These are phyloP conservation scores for Zoanthus gigantus DNA, from an alignment of 92 coral and sea anemone species.

Conservation along the genomic window DNA sequence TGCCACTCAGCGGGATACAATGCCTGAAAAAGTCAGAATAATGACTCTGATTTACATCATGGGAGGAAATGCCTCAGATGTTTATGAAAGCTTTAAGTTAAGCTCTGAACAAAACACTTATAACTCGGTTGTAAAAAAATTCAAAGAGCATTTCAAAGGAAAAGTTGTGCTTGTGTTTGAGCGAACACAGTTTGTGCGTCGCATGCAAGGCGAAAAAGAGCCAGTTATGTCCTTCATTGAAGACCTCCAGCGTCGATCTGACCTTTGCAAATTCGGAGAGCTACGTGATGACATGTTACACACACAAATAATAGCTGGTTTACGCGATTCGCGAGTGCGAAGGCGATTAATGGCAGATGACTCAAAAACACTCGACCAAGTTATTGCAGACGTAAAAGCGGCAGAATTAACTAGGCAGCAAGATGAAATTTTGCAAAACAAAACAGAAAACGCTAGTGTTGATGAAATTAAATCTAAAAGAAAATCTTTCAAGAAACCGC, in stretches of 20 bases:
- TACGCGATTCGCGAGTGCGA: conserved; percentile 38
- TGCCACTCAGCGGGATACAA: too few relatives aligned
- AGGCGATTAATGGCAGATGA: conserved; percentile 54
- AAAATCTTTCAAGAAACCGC: neutral
- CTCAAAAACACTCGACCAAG: conserved; percentile 45
- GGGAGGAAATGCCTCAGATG: neutral
- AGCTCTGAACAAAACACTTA: neutral
- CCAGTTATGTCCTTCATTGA: conserved; percentile 32
- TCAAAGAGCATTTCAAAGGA: neutral
- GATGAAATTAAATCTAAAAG: neutral
- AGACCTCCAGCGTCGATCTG: conserved; percentile 17
- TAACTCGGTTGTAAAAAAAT: neutral
- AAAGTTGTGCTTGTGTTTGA: neutral
- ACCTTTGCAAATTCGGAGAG: conserved; percentile 40
- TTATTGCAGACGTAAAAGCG: conserved; percentile 43
- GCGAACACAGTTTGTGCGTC: neutral
- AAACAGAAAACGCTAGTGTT: conserved; percentile 14
- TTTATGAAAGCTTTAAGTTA: neutral
- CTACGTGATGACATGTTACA: conserved; percentile 48
- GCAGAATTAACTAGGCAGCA: conserved; percentile 48
- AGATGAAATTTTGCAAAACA: conserved; percentile 54
- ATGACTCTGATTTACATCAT: neutral
- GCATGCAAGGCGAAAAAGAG: conserved; percentile 36
- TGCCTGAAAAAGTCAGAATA: too few relatives aligned
- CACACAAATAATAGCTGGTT: conserved; percentile 50